Base-by-base conservation (phyloP, 2,113 vertebrate species). In the Chloropsis cyanopogon region DNA sequence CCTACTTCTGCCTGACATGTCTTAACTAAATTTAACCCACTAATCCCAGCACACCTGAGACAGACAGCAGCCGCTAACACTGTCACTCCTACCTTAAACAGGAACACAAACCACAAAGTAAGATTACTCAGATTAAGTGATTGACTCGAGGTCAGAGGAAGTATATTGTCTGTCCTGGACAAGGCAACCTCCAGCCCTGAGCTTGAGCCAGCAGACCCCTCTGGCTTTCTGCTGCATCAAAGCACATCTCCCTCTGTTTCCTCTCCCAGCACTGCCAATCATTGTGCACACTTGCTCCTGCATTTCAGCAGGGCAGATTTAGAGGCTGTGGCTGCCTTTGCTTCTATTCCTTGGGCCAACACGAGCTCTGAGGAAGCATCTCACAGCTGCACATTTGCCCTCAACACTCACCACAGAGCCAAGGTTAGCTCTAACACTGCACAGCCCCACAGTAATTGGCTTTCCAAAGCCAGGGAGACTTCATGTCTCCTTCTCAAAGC, bases 41-140 rank as follows among this genome's bases (percentile, higher is more conserved):
- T 96, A 97, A 96, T 96, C 95, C 90, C n/a, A 77, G 56, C 95
- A 93, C 93, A 96, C 94, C 95, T 97, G 93, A 94, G 90, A 73
- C 35, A 69, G 50, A 61, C 72, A 59, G 89, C 83, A 86, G 79
- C 64, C 9, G 3, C 89, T 95, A 73, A 95, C 90, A 28, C 88
- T 88, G 60, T 83, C 92, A 39, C 69, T 90, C 86, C 90, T 75
- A 60, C 93, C 91, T 84, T 53, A 52, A 80, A 88, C 68, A 88
- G 92, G 90, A 88, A 78, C 75, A 42, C 93, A 82, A 85, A 86
- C 82, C 77, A 68, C 76, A 11, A 81, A 95, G 91, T 85, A 50
- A 91, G 95, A 93, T 97, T 96, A 96, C 60, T 50, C 65, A 90
- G 94, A 96, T 96, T 97, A 97, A 92, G 93, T 0, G n/a, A 92